Percentiles rank a stretch among this genome's conserved stretches.
Conservation (phyloP, 2,797 vertebrate species). For the Pogonophryne albipinna region DNA sequence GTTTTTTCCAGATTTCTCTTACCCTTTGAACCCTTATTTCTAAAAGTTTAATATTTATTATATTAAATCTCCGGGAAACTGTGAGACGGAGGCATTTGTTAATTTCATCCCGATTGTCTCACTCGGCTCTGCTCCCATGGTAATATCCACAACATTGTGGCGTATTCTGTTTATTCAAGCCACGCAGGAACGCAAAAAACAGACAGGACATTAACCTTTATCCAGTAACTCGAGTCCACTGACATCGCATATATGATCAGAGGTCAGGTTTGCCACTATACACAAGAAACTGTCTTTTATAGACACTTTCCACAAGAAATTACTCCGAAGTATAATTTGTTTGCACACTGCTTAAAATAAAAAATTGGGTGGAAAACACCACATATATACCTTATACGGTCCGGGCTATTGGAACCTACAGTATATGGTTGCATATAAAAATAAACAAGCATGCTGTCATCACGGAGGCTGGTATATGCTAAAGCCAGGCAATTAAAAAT, state of each 20-base stretch:
- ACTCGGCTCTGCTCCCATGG: slow-evolving; percentile 43
- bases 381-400: slow-evolving; percentile 51
- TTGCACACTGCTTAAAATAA: slow-evolving; percentile 56
- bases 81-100: slow-evolving; percentile 8
- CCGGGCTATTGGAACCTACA: slow-evolving; percentile 42
- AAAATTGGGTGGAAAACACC: slow-evolving; percentile 32
- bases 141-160: slow-evolving; percentile 49
- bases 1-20: not conserved
- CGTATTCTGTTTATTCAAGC: slow-evolving; percentile 37
- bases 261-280: slow-evolving; percentile 30
- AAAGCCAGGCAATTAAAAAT: slow-evolving; percentile 78
- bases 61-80: slow-evolving; percentile 4
- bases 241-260: slow-evolving; percentile 25
- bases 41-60: not conserved
- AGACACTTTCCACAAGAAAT: slow-evolving; percentile 25
- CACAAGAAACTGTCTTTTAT: slow-evolving; percentile 9
- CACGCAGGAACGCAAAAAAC: slow-evolving; percentile 15
- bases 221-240: slow-evolving; percentile 6
- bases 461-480: slow-evolving; percentile 66
- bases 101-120: slow-evolving; percentile 38
- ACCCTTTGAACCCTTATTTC: not conserved
- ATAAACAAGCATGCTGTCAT: slow-evolving; percentile 78
- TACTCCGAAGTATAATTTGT: slow-evolving; percentile 40
- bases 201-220: slow-evolving; percentile 40
- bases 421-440: slow-evolving; percentile 75